phyloP scores from a whole-genome alignment of 2,888 invertebrate species.

The Troglohyphantes excavatus region DNA sequence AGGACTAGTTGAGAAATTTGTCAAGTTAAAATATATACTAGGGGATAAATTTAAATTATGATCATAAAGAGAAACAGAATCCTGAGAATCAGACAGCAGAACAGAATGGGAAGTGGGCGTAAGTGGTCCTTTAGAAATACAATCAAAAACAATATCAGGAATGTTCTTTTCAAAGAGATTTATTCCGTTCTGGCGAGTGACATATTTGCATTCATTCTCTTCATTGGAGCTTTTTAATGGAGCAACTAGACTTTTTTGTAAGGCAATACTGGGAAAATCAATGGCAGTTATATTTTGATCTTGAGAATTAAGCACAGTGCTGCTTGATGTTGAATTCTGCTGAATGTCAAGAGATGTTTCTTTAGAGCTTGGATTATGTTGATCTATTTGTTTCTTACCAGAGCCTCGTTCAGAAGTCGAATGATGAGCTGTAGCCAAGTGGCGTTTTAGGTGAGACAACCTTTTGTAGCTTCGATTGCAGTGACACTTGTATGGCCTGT shows the following conservation, averaged over 20 bases:
- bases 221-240: background rate
- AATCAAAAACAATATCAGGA: background rate
- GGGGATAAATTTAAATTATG: conserved; percentile 25
- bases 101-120: background rate
- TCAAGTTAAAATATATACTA: conserved; percentile 20
- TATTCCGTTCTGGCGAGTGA: conserved; percentile 12
- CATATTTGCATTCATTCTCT: background rate
- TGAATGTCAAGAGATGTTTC: background rate
- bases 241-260: background rate
- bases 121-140: background rate
- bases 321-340: background rate
- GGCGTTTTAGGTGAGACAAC: conserved; percentile 75
- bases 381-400: background rate
- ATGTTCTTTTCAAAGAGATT: conserved; percentile 6
- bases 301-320: background rate
- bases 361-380: conserved; percentile 11
- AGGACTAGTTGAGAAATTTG: conserved; percentile 1
- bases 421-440: conserved; percentile 39
- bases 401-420: conserved; percentile 21
- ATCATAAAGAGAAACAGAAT: conserved; percentile 27
- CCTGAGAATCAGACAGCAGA: background rate
- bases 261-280: background rate
- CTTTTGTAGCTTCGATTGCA: conserved; percentile 75
- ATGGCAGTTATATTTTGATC: conserved; percentile 7
- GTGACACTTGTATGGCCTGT: conserved; percentile 71